A percentile compares a stretch with the other conserved stretches of the same genome.
phyloP scores from a whole-genome alignment of 2,797 vertebrate genomes.

The Cossypha polioptera region DNA sequence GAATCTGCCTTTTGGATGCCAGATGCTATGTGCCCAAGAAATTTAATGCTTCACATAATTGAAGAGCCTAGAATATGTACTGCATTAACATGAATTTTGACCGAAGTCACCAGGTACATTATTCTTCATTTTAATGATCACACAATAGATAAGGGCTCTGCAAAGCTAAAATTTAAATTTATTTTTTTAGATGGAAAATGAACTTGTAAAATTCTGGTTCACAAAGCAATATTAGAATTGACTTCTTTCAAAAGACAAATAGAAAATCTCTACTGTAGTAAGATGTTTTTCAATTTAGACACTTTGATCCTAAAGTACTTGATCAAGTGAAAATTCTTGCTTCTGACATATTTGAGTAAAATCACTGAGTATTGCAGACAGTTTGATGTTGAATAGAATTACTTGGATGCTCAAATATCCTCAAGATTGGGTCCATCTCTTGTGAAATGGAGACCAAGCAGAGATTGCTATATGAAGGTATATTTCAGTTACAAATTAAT shows the following conservation, averaged over 20 bases:
- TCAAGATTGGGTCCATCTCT: background rate
- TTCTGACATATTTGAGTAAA: background rate
- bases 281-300: background rate
- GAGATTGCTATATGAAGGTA: background rate
- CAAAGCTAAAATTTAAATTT: conserved; percentile 11
- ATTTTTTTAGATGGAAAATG: conserved; percentile 41
- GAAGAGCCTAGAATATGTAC: conserved; percentile 30
- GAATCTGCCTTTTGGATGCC: conserved; percentile 20
- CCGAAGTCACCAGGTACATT: conserved; percentile 9
- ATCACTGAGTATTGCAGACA: background rate
- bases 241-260: conserved; percentile 19
- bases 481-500: background rate
- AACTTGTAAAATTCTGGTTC: conserved; percentile 39
- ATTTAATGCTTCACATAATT: background rate
- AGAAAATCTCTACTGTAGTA: background rate
- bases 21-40: background rate
- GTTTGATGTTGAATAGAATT: background rate
- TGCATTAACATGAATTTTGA: conserved; percentile 48
- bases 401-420: background rate
- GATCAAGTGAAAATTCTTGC: background rate
- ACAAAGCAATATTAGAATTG: conserved; percentile 22
- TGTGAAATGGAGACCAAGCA: background rate
- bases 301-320: background rate
- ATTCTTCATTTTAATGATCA: conserved; percentile 21
- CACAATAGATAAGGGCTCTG: background rate